phyloP scores from a whole-genome alignment of 2,797 vertebrate genomes.

The Salmo trutta region DNA sequence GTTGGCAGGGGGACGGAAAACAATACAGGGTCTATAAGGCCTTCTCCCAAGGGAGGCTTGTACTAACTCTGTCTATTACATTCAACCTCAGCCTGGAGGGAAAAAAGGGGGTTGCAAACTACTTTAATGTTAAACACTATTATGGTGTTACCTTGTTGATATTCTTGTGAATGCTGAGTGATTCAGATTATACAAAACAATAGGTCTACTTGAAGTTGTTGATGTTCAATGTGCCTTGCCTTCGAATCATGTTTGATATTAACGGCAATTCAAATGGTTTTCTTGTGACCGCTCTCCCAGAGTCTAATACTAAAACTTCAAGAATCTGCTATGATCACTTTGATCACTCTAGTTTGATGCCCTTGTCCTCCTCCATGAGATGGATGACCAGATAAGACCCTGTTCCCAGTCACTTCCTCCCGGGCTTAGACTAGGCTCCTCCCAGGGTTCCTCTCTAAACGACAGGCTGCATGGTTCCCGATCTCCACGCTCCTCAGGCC shows the following conservation, averaged over 20 bases:
- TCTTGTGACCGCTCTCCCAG: slow-evolving; percentile 7
- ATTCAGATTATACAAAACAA: neutral
- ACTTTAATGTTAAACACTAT: slow-evolving; percentile 40
- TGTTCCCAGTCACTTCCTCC: neutral
- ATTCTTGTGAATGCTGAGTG: neutral
- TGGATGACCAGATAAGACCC: slow-evolving; percentile 6
- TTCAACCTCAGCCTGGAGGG: slow-evolving; percentile 75
- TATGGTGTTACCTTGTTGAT: neutral
- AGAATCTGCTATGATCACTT: slow-evolving; percentile 7
- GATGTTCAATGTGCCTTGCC: neutral
- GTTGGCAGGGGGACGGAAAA: slow-evolving; percentile 90
- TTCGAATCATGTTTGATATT: neutral
- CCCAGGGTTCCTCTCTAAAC: neutral
- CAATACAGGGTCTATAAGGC: slow-evolving; percentile 91
- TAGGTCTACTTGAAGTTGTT: neutral
- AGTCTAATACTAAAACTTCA: neutral
- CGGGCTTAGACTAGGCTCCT: neutral
- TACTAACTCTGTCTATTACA: slow-evolving; percentile 89
- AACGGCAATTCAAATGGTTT: neutral
- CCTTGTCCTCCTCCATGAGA: slow-evolving; percentile 7
- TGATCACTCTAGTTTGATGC: neutral
- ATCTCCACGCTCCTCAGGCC: slow-evolving; percentile 25
- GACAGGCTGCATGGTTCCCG: slow-evolving; percentile 27
- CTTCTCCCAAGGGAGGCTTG: slow-evolving; percentile 87
- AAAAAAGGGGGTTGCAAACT: slow-evolving; percentile 47